A percentile compares a stretch with the other conserved stretches of the same genome.
Evolutionary conservation across 2,888 invertebrate genomes (phyloP).

Genomic region (Metacarcinus magister): DNA sequence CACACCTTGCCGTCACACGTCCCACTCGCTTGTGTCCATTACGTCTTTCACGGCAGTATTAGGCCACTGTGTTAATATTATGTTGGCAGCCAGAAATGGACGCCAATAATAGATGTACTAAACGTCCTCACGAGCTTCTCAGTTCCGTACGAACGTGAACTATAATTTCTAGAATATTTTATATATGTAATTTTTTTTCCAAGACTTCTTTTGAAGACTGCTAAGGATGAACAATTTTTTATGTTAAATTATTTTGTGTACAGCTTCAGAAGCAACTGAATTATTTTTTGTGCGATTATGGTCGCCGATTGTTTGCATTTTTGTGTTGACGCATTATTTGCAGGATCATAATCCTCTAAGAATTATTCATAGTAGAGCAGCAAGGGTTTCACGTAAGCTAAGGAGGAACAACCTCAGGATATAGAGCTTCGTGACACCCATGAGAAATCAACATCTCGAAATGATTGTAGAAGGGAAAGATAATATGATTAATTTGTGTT

Average conservation of each 20-base stretch:
- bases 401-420: not conserved
- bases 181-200: not conserved
- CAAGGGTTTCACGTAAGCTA: not conserved
- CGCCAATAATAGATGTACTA: not conserved
- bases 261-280: not conserved
- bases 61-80: conserved; percentile 12
- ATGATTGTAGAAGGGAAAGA: not conserved
- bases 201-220: not conserved
- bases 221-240: not conserved
- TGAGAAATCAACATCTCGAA: not conserved
- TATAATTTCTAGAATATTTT: not conserved
- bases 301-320: not conserved
- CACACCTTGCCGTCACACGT: not conserved
- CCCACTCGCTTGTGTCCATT: not conserved
- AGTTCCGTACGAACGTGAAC: not conserved
- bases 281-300: not conserved
- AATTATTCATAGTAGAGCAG: not conserved
- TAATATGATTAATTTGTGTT: not conserved
- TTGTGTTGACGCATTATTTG: not conserved
- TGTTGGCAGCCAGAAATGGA: not conserved
- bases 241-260: not conserved
- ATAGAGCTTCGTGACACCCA: not conserved
- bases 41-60: conserved; percentile 50
- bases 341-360: not conserved
- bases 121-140: not conserved